Conservation (phyloP, 2,797 vertebrate genomes). For the Pseudocheirus occidentalis region DNA sequence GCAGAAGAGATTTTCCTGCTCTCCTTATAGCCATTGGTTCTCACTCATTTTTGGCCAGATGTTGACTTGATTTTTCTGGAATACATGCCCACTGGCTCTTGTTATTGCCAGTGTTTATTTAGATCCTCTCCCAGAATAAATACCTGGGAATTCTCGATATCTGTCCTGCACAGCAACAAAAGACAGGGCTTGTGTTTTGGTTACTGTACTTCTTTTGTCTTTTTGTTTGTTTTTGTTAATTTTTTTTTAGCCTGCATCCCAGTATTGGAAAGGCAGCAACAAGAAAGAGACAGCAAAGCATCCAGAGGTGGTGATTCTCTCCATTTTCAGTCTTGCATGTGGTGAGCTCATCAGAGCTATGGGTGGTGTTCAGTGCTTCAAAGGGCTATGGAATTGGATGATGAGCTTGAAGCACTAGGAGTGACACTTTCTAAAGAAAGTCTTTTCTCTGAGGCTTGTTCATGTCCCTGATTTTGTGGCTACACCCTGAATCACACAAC, state of each 20-base stretch:
- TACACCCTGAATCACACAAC: too few relatives aligned
- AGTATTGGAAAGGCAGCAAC: not conserved
- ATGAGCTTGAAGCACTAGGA: not conserved
- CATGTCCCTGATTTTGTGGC: not conserved
- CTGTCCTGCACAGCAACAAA: not conserved
- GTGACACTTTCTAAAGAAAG: not conserved
- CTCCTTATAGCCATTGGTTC: rapidly evolving
- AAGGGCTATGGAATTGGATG: not conserved
- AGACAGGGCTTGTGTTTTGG: not conserved
- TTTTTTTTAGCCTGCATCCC: not conserved
- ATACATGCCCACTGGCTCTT: not conserved
- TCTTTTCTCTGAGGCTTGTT: not conserved
- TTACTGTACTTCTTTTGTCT: not conserved
- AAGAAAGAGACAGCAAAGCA: not conserved
- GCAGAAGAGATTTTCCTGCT: too few relatives aligned
- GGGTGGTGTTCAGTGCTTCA: not conserved
- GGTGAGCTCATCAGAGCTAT: not conserved
- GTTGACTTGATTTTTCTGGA: not conserved
- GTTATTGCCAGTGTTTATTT: not conserved
- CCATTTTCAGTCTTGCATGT: not conserved
- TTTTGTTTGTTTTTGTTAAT: not conserved
- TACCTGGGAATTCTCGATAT: not conserved
- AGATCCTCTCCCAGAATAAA: not conserved
- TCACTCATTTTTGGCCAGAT: not conserved
- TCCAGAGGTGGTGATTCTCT: not conserved